Evolutionary conservation across 2,888 invertebrate species (phyloP).

Genomic region (Gymnosoma rotundatum): DNA sequence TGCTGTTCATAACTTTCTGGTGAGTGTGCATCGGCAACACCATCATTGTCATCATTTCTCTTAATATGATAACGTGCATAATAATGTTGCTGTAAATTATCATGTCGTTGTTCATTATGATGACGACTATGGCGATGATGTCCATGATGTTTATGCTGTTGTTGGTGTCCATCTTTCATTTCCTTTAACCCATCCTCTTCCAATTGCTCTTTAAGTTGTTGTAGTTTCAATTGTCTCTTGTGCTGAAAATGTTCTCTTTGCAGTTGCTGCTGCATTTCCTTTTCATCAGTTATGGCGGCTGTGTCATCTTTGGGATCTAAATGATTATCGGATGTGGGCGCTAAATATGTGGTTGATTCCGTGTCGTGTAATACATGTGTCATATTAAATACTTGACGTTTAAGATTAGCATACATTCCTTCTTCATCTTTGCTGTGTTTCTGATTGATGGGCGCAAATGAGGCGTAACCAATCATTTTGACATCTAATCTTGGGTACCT

Average conservation of each 20-base stretch:
- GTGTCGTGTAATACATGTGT: slow-evolving; percentile 69
- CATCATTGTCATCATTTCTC: not conserved
- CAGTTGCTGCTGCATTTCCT: slow-evolving; percentile 64
- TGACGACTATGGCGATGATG: slow-evolving; percentile 54
- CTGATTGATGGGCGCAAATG: slow-evolving; percentile 73
- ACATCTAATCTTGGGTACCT: slow-evolving; percentile 81
- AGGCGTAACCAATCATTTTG: slow-evolving; percentile 76
- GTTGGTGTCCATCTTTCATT: slow-evolving; percentile 3
- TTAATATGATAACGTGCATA: slow-evolving; percentile 18
- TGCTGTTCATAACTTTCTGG: slow-evolving; percentile 39
- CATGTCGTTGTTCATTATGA: slow-evolving; percentile 23
- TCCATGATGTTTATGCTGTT: slow-evolving; percentile 60
- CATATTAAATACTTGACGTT: slow-evolving; percentile 74
- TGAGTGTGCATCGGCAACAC: not conserved
- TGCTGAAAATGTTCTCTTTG: slow-evolving; percentile 54
- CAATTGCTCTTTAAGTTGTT: slow-evolving; percentile 60
- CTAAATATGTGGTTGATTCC: slow-evolving; percentile 76
- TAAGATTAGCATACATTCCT: slow-evolving; percentile 73
- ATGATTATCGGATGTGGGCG: slow-evolving; percentile 78
- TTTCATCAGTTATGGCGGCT: slow-evolving; percentile 65
- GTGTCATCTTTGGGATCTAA: slow-evolving; percentile 72
- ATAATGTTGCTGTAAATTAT: slow-evolving; percentile 12
- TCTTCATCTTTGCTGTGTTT: slow-evolving; percentile 72
- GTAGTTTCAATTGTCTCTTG: slow-evolving; percentile 61
- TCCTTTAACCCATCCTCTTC: slow-evolving; percentile 53